phyloP scores from a whole-genome alignment of 2,797 vertebrate species.

The Phoxinus dragarum region DNA sequence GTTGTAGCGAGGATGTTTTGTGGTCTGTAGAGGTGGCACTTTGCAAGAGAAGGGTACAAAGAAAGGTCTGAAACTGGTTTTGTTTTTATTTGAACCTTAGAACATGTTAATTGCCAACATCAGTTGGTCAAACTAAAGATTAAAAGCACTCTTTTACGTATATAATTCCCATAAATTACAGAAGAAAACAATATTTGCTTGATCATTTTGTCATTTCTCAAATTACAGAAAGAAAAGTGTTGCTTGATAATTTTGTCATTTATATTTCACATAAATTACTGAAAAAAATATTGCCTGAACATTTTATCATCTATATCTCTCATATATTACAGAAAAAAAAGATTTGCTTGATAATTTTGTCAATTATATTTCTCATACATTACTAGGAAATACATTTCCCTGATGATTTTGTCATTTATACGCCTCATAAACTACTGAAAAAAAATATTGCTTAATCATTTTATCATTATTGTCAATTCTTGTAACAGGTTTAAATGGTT shows the following conservation, averaged over 20 bases:
- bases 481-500: not conserved
- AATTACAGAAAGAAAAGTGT: not conserved
- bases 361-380: not conserved
- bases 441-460: too few species aligned
- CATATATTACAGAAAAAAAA: not conserved
- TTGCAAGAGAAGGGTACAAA: not conserved
- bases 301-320: not conserved
- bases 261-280: not conserved
- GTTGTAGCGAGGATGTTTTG: not conserved
- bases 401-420: not conserved
- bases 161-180: not conserved
- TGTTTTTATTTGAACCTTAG: not conserved
- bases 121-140: not conserved
- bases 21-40: not conserved
- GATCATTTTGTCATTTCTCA: not conserved
- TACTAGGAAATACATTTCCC: not conserved
- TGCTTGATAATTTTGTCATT: not conserved
- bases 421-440: not conserved
- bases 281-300: not conserved
- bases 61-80: not conserved
- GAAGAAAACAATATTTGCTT: not conserved
- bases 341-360: not conserved
- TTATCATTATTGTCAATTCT: not conserved
- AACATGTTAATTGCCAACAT: not conserved
- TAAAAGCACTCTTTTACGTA: not conserved